Base-by-base conservation (phyloP, 2,797 vertebrate species). In the Acanthurus lineatus region DNA sequence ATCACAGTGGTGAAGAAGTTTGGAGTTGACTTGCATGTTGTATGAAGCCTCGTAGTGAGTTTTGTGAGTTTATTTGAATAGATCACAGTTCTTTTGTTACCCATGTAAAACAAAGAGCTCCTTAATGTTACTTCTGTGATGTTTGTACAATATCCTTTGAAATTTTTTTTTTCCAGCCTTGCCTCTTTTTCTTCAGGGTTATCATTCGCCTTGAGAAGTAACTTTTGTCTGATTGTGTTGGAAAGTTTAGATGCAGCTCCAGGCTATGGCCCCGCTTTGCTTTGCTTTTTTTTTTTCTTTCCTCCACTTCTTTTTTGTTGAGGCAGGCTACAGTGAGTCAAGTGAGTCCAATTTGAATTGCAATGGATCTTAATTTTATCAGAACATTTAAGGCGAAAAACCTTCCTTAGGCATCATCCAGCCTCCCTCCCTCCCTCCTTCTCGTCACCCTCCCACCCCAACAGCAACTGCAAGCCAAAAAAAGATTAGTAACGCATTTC, bases 261-360 rank as follows among this genome's bases (percentile, higher is more conserved):
- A 51, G 88, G 86, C 84, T 42, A 68, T 35, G 52, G 11, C 40
- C 9, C 44, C 28, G 63, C 45, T n/a, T 56, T 20, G 16, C 38
- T 17, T n/a, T 67, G 53, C 10, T 53, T 1, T 20, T 7, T 15
- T 15, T 49, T 35, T 49, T 52, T 12, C n/a, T 22, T 22, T 11
- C 53, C 59, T 7, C 28, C 28, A 3, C 52, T 25, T 3, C 35
- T 35, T 38, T 69, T 68, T 60, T 47, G n/a, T 70, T 19, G 22
- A 47, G 32, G 22, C 64, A 53, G 32, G 32, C 69, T 60, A 19
- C 60, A 72, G 74, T 76, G 76, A 82, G 60, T 82, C 62, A 77
- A 88, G 76, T 61, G 86, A 83, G 64, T 84, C 77, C 68, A 88
- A 83, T 86, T 77, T 78, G 28, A 90, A 78, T 86, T 73, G 68